These are phyloP conservation scores for Craterocephalus amniculus DNA, from an alignment of 2,797 vertebrate species.

Conservation along the genomic window DNA sequence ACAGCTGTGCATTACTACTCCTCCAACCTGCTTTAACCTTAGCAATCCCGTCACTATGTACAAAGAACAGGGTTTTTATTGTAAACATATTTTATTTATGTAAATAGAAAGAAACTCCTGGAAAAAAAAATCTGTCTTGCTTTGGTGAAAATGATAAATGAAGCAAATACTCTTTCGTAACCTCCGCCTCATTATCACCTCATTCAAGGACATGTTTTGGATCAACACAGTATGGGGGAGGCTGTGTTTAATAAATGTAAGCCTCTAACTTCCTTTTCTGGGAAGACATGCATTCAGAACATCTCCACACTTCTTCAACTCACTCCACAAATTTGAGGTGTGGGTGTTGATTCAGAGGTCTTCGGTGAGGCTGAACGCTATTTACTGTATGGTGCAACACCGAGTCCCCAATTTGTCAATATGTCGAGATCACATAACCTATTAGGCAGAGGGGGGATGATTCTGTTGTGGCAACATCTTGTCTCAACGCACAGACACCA, in stretches of 20 bases:
- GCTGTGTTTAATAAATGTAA: conserved; percentile 21
- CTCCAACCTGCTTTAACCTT: not conserved
- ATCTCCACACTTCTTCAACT: conserved; percentile 11
- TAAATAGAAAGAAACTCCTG: conserved; percentile 4
- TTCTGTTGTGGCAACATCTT: conserved; percentile 9
- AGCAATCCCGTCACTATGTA: not conserved
- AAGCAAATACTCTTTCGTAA: conserved; percentile 9
- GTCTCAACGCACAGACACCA: conserved; percentile 27
- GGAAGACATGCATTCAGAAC: conserved; percentile 16
- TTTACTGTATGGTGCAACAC: conserved; percentile 10
- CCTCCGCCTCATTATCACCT: conserved; percentile 27
- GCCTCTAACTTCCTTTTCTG: conserved; percentile 1
- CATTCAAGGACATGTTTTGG: not conserved
- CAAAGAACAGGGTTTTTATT: no score
- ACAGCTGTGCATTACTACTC: no score
- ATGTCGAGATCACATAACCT: conserved; percentile 33
- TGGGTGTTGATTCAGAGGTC: conserved; percentile 21
- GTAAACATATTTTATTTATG: not conserved
- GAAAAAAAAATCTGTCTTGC: not conserved
- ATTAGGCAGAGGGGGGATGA: conserved; percentile 1
- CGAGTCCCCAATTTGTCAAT: conserved; percentile 29
- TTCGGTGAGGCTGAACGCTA: conserved; percentile 15
- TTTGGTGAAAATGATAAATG: conserved; percentile 5
- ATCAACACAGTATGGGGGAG: conserved; percentile 1
- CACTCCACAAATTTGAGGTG: conserved; percentile 20